Percentiles rank a stretch among this genome's conserved stretches.
phyloP scores from a whole-genome alignment of 2,888 invertebrate species.

The Lepidochrysops patricia region DNA sequence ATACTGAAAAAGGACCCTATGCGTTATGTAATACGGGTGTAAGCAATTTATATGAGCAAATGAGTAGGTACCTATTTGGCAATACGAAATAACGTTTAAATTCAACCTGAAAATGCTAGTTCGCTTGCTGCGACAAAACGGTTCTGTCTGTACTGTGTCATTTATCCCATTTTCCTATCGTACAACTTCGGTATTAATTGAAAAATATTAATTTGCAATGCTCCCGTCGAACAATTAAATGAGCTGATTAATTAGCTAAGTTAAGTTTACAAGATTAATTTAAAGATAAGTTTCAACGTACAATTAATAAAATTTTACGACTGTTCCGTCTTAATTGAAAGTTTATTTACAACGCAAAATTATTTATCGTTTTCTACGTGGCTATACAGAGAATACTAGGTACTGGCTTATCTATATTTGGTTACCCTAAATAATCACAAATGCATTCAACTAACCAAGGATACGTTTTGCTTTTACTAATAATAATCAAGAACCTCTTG shows the following conservation, averaged over 20 bases:
- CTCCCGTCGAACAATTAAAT: background rate
- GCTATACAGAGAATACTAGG: conserved; percentile 35
- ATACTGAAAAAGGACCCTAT: too few species aligned
- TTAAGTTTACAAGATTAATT: background rate
- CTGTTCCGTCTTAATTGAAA: background rate
- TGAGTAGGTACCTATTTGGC: too few species aligned
- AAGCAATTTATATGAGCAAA: too few species aligned
- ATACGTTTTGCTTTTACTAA: background rate
- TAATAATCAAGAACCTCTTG: too few species aligned
- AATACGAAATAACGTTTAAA: too few species aligned
- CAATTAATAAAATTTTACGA: conserved; percentile 4
- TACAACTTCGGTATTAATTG: background rate
- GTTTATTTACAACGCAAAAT: background rate
- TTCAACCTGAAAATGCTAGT: too few species aligned
- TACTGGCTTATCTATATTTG: conserved; percentile 50
- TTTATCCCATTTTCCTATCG: background rate
- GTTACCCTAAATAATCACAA: conserved; percentile 62
- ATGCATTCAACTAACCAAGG: conserved; percentile 32
- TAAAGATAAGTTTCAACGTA: background rate
- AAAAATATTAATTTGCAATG: background rate
- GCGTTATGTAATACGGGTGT: too few species aligned
- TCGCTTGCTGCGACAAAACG: too few species aligned
- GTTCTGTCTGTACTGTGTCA: background rate
- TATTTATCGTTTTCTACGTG: conserved; percentile 5
- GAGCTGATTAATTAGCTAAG: background rate